Conservation (phyloP, 2,113 vertebrate species). For the Saccopteryx leptura region DNA sequence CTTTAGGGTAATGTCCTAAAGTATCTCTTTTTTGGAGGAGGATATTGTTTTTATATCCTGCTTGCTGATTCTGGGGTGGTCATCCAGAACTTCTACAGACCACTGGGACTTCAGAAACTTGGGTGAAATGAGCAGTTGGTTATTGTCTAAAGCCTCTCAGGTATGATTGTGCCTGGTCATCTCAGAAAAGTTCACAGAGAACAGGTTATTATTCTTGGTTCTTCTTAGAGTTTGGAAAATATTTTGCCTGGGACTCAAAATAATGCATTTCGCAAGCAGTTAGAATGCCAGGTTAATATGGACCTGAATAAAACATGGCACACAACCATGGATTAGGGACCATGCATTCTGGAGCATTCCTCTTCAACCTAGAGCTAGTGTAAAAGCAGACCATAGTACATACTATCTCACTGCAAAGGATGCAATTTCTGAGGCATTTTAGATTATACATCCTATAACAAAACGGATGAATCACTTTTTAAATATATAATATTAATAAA, state of each 20-base stretch:
- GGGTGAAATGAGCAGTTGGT: constrained; percentile 4
- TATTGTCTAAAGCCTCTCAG: neutral
- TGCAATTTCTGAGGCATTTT: constrained; percentile 33
- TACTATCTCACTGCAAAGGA: neutral
- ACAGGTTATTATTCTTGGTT: neutral
- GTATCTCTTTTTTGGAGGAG: neutral
- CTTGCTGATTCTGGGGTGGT: neutral
- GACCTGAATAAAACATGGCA: neutral
- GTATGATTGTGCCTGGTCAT: neutral
- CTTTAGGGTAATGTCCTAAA: neutral
- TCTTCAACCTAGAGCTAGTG: neutral
- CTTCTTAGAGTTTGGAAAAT: neutral
- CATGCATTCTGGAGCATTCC: neutral
- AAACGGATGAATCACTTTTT: constrained; percentile 33
- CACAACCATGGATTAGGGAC: neutral
- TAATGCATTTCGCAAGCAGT: constrained; percentile 13
- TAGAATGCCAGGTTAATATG: neutral
- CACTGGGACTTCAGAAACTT: neutral
- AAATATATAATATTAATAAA: constrained; percentile 18
- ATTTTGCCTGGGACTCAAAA: neutral
- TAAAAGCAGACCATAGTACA: neutral
- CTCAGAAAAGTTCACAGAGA: neutral
- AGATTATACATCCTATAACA: constrained; percentile 5
- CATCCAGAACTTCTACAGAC: neutral
- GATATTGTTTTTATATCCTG: neutral